Conservation (phyloP, 2,113 vertebrate genomes). For the human region GRCh38 chr3:12255001-12255500, state of each 20-base stretch:
- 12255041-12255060: accelerated
- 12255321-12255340: too few relatives aligned
- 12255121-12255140: background rate
- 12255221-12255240: too few relatives aligned
- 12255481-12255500: background rate
- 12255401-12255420: too few relatives aligned
- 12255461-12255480: background rate
- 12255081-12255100: background rate
- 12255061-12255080: background rate
- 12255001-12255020: background rate
- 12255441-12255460: too few relatives aligned
- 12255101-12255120: background rate
- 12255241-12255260: too few relatives aligned
- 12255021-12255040: background rate
- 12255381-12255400: too few relatives aligned
- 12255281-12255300: too few relatives aligned
- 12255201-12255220: background rate
- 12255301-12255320: too few relatives aligned
- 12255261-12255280: too few relatives aligned
- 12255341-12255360: too few relatives aligned
- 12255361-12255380: too few relatives aligned
- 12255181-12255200: background rate
- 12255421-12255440: too few relatives aligned
- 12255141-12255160: background rate
- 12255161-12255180: background rate